Evolutionary conservation across 2,797 vertebrate genomes (phyloP).

Genomic region (Jordanella pulchra): DNA sequence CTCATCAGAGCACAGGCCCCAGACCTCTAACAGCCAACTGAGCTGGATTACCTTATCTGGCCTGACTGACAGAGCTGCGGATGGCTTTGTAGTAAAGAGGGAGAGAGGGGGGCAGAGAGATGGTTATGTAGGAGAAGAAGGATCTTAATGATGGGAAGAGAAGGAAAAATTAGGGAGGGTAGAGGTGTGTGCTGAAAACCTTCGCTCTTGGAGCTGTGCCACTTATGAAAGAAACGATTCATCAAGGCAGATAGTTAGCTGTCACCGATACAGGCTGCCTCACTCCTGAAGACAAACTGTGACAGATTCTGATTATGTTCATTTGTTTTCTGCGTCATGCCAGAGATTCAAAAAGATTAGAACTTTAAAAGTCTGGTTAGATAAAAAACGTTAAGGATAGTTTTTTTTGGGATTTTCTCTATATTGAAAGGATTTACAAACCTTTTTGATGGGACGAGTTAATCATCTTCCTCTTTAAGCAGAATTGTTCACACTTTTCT

Average conservation of each 20-base stretch:
- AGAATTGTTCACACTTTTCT: background rate
- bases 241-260: slow-evolving; percentile 70
- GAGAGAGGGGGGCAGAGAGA: slow-evolving; percentile 64
- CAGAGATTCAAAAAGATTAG: no score
- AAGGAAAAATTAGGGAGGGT: slow-evolving; percentile 52
- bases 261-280: slow-evolving; percentile 46
- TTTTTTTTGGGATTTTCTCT: no score
- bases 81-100: slow-evolving; percentile 77
- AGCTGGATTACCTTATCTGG: slow-evolving; percentile 81
- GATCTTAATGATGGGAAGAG: slow-evolving; percentile 73
- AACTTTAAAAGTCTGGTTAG: no score
- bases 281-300: slow-evolving; percentile 20
- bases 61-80: slow-evolving; percentile 73
- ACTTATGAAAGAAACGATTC: slow-evolving; percentile 81
- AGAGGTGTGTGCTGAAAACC: slow-evolving; percentile 58
- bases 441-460: background rate
- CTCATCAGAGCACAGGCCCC: slow-evolving; percentile 71
- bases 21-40: slow-evolving; percentile 74
- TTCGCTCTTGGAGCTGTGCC: slow-evolving; percentile 53
- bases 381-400: no score
- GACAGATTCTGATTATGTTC: no score
- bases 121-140: slow-evolving; percentile 64
- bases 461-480: background rate
- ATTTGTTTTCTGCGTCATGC: no score
- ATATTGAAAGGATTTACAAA: no score